Evolutionary conservation across 2,113 vertebrate species (phyloP), one percentile per base, ranked within the genome.

Genomic region (Heterotilapia buettikoferi): DNA sequence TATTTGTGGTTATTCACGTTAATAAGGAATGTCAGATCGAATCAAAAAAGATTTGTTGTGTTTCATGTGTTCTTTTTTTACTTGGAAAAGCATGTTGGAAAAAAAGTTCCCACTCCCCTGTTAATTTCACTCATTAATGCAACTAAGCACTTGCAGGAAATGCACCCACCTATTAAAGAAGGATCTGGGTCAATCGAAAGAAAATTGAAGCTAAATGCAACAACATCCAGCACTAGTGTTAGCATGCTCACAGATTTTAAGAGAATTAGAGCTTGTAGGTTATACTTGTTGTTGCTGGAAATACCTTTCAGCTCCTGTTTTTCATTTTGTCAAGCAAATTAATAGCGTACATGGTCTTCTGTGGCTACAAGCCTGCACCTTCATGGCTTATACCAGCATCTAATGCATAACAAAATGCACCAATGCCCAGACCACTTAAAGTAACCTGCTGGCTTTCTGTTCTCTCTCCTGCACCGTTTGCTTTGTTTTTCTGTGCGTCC

Each of bases 391-490:
- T 50, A 79, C 79, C 57, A 84, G 82, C 78, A 84, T 86, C 52
- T 92, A 86, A 85, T 79, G 63, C 83, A 84, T 43, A 56, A 84
- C 59, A 82, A 90, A 90, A 84, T 61, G 47, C 84, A 90, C 14
- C 47, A 36, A 45, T 82, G 78, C 82, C 84, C 53, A 40, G 5
- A 54, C 81, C 84, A 84, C 82, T 93, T 80, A 89, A 90, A 82
- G 80, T 5, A 90, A 82, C 71, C 84, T 9, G 4, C 83, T 80
- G 68, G 26, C 82, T 89, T 85, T 53, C 14, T 81, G 21, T 80
- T 84, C 43, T 83, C 81, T n/a, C 8, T 16, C 40, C 33, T 76
- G 79, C 56, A 61, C 80, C 53, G 14, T 9, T 61, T 78, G 47
- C 31, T 68, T 61, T 90, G 33, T 84, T 83, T 86, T 33, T 24